A percentile compares a stretch with the other conserved stretches of the same genome.
Evolutionary conservation across 2,888 invertebrate species (phyloP).

Genomic region (Ptycholaimellus sp.): DNA sequence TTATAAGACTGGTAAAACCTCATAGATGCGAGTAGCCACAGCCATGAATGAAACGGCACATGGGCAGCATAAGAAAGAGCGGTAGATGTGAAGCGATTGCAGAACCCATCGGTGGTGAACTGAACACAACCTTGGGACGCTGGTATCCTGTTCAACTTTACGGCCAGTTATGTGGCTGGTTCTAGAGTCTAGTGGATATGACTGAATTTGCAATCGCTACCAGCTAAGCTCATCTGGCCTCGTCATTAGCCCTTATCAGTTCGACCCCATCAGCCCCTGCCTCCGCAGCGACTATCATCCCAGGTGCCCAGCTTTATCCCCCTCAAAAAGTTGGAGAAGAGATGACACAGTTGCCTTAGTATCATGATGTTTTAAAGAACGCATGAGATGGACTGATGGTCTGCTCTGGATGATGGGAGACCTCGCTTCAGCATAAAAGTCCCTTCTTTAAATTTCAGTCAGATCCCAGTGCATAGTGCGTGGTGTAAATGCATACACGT

Average conservation of each 20-base stretch:
- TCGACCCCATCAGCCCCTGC: slow-evolving; percentile 22
- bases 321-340: no score
- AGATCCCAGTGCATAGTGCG: slow-evolving; percentile 6
- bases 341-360: no score
- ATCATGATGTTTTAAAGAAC: no score
- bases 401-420: no score
- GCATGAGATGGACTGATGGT: no score
- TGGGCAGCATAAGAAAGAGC: no score
- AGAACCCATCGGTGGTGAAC: slow-evolving; percentile 17
- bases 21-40: no score
- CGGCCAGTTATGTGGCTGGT: slow-evolving; percentile 8
- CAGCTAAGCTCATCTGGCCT: slow-evolving; percentile 21
- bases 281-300: slow-evolving; percentile 15
- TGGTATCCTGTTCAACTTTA: slow-evolving; percentile 20
- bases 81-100: slow-evolving; percentile 20
- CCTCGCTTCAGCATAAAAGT: no score
- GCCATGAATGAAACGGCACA: no score
- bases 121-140: slow-evolving; percentile 21
- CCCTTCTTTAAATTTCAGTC: no score
- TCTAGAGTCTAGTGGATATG: slow-evolving; percentile 9
- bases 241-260: slow-evolving; percentile 19
- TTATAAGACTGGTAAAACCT: no score
- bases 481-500: slow-evolving; percentile 6
- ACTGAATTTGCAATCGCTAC: slow-evolving; percentile 17
- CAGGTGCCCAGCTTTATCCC: no score